phyloP scores from a whole-genome alignment of 2,888 invertebrate genomes.

The Andrena trimmerana region DNA sequence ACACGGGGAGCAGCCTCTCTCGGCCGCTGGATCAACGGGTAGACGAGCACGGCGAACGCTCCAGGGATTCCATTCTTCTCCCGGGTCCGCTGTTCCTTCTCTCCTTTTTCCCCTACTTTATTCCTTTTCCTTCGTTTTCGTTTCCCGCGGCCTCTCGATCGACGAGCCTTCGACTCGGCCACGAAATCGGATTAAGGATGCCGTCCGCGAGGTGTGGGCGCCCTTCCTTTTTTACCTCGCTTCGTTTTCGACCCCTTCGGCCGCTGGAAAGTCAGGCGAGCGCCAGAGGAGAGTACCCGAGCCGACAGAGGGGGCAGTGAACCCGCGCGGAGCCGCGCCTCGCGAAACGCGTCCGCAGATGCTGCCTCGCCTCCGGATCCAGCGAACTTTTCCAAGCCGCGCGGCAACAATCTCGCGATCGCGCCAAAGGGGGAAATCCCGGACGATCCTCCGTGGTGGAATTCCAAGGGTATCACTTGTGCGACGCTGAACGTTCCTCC shows the following conservation, averaged over 20 bases:
- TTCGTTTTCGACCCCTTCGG: slow-evolving; percentile 40
- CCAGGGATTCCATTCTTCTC: slow-evolving; percentile 41
- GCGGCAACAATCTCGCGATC: too few species aligned
- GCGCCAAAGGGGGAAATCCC: neutral
- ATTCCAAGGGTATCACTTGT: neutral
- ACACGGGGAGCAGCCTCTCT: neutral
- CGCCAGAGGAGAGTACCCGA: slow-evolving; percentile 71
- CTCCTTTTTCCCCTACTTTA: slow-evolving; percentile 16
- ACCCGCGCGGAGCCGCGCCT: slow-evolving; percentile 79
- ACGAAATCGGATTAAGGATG: slow-evolving; percentile 56
- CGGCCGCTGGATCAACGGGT: slow-evolving; percentile 11
- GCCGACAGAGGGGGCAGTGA: slow-evolving; percentile 78
- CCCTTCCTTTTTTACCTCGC: slow-evolving; percentile 40
- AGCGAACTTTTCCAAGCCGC: slow-evolving; percentile 34
- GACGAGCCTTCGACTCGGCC: slow-evolving; percentile 21
- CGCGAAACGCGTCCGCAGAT: slow-evolving; percentile 76
- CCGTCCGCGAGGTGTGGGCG: slow-evolving; percentile 45
- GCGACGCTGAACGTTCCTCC: too few species aligned
- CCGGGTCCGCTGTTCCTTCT: neutral
- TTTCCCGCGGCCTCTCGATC: slow-evolving; percentile 25
- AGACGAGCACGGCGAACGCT: slow-evolving; percentile 10
- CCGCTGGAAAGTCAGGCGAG: slow-evolving; percentile 70
- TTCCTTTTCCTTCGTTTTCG: slow-evolving; percentile 12
- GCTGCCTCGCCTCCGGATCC: slow-evolving; percentile 42
- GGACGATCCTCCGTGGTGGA: neutral